phyloP scores from a whole-genome alignment of 37 sponge, comb jelly and placozoan species.

The Spongia lamella region DNA sequence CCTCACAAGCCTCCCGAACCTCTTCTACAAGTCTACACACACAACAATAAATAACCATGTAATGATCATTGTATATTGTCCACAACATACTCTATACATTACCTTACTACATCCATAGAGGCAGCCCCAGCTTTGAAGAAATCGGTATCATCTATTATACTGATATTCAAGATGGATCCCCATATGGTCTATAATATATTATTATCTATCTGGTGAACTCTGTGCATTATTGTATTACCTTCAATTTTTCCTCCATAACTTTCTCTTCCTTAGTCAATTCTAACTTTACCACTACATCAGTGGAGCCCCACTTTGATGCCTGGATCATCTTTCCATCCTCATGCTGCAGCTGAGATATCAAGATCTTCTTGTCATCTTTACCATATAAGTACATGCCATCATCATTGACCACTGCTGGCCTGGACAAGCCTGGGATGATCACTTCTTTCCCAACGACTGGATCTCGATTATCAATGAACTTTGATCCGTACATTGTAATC shows the following conservation, averaged over 20 bases:
- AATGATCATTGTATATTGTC: too few species aligned
- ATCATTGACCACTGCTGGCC: conserved; percentile 73
- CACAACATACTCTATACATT: not conserved
- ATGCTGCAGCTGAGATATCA: conserved; percentile 81
- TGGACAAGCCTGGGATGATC: conserved; percentile 41
- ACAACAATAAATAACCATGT: too few species aligned
- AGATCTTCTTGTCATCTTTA: conserved; percentile 75
- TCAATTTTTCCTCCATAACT: conserved; percentile 49
- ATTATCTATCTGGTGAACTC: not conserved
- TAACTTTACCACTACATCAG: conserved; percentile 56
- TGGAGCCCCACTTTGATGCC: conserved; percentile 77
- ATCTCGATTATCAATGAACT: conserved; percentile 59
- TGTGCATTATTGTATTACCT: conserved; percentile 7
- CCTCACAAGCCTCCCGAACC: conserved; percentile 64
- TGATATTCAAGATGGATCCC: conserved; percentile 63
- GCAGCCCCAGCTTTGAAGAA: conserved; percentile 91
- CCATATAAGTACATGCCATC: conserved; percentile 79
- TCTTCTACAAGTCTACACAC: conserved; percentile 89
- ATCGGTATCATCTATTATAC: conserved; percentile 75
- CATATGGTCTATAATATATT: conserved; percentile 40
- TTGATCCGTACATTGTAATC: conserved; percentile 82
- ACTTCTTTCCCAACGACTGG: conserved; percentile 72
- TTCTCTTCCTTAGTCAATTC: conserved; percentile 79
- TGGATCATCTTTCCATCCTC: conserved; percentile 82
- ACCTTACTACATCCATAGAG: conserved; percentile 94